phyloP scores from a whole-genome alignment of 2,113 vertebrate species.

The Suricata suricatta region DNA sequence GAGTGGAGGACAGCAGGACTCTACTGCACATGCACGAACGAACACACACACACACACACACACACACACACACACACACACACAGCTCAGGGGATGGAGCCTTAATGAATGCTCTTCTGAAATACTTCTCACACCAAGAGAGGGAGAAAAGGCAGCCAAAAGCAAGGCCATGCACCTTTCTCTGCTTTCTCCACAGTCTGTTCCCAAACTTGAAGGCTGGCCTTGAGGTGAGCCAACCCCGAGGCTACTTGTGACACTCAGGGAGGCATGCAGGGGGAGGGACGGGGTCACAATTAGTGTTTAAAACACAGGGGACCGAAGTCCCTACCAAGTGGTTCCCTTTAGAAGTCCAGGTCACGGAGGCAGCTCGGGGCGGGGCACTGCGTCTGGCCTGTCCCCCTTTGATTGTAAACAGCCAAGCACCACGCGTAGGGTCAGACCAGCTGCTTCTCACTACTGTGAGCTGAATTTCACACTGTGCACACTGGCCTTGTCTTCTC shows the following conservation, averaged over 20 bases:
- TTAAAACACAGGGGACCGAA: neutral
- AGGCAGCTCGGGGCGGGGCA: neutral
- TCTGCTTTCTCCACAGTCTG: neutral
- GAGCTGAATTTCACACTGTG: neutral
- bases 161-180: neutral
- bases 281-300: constrained; percentile 20
- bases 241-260: neutral
- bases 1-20: neutral
- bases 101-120: neutral
- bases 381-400: neutral
- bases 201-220: neutral
- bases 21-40: neutral
- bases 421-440: neutral
- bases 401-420: neutral
- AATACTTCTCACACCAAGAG: neutral
- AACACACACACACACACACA: neutral
- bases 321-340: constrained; percentile 11
- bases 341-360: neutral
- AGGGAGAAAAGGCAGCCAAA: neutral
- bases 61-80: neutral
- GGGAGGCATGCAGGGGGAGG: neutral
- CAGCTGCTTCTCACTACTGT: neutral
- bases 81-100: neutral
- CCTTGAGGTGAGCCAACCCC: neutral
- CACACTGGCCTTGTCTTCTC: neutral